Conservation (phyloP, 2,797 vertebrate species). For the Menidia menidia region DNA sequence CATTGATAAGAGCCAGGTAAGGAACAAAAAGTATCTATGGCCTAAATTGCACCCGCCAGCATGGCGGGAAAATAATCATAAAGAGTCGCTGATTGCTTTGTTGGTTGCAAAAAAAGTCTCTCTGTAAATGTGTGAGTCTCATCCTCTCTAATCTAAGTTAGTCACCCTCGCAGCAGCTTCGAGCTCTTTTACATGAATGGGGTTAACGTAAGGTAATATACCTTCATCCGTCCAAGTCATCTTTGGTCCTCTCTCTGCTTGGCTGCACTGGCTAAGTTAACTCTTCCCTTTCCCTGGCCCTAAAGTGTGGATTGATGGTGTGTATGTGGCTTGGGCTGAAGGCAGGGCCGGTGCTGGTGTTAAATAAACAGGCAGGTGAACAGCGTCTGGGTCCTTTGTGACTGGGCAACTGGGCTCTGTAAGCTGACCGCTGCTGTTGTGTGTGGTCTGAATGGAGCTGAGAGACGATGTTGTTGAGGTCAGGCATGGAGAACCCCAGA, state of each 20-base stretch:
- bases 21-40: slow-evolving; percentile 17
- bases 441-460: slow-evolving; percentile 75
- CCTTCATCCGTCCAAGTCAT: slow-evolving; percentile 64
- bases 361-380: slow-evolving; percentile 69
- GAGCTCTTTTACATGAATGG: slow-evolving; percentile 46
- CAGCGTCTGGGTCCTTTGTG: slow-evolving; percentile 61
- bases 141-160: slow-evolving; percentile 18
- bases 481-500: slow-evolving; percentile 59
- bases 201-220: slow-evolving; percentile 74
- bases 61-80: slow-evolving; percentile 22
- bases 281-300: slow-evolving; percentile 49
- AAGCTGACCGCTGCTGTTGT: slow-evolving; percentile 76
- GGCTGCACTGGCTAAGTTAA: slow-evolving; percentile 67
- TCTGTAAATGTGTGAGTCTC: slow-evolving; percentile 26
- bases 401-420: slow-evolving; percentile 56
- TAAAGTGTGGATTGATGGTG: slow-evolving; percentile 26
- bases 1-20: slow-evolving; percentile 47
- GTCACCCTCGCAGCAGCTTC: slow-evolving; percentile 40
- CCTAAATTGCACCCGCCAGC: slow-evolving; percentile 1
- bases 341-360: slow-evolving; percentile 51
- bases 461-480: slow-evolving; percentile 62
- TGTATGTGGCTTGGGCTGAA: slow-evolving; percentile 15
- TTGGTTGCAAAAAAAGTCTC: slow-evolving; percentile 30
- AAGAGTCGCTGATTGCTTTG: slow-evolving; percentile 22
- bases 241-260: slow-evolving; percentile 66